Evolutionary conservation across 2,113 vertebrate genomes (phyloP).

Genomic region (Bungarus multicinctus): DNA sequence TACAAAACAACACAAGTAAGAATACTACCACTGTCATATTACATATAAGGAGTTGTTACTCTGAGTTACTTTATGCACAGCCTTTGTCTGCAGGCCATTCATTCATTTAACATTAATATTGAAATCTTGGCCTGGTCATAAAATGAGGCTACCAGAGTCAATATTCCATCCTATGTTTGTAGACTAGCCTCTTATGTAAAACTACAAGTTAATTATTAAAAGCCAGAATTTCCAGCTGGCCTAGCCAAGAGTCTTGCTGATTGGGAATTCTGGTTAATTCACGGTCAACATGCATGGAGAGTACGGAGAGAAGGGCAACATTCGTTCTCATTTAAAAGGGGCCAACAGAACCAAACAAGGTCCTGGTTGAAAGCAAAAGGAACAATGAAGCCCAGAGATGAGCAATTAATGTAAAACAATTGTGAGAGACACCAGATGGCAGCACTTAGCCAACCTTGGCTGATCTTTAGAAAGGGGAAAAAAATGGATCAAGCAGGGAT

Average conservation of each 20-base stretch:
- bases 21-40: background rate
- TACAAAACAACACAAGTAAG: background rate
- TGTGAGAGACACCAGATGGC: background rate
- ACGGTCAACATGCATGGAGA: background rate
- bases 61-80: background rate
- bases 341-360: background rate
- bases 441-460: background rate
- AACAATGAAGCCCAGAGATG: background rate
- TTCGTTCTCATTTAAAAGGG: background rate
- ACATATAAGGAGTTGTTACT: background rate
- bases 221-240: background rate
- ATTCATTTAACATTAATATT: background rate
- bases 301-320: background rate
- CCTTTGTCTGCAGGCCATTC: background rate
- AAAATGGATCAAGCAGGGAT: background rate
- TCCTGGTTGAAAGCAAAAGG: background rate
- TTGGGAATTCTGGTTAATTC: background rate
- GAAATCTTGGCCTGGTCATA: background rate
- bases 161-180: background rate
- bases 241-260: background rate
- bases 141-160: background rate
- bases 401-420: background rate
- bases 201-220: background rate
- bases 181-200: background rate
- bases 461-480: background rate